Conservation (phyloP, 2,797 vertebrate genomes). For the Lacerta viridis region DNA sequence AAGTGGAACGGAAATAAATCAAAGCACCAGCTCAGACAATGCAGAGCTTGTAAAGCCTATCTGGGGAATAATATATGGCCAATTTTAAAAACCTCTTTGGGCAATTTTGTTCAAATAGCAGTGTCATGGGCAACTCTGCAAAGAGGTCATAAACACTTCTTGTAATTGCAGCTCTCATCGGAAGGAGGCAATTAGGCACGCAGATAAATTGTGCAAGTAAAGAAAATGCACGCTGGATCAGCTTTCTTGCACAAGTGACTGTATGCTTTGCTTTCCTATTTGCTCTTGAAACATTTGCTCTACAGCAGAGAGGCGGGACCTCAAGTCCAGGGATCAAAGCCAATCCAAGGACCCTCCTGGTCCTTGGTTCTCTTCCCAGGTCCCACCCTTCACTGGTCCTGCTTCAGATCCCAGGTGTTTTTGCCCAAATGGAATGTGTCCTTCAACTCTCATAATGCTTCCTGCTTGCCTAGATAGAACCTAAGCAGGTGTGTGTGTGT, state of each 20-base stretch:
- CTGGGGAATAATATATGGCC: slow-evolving; percentile 16
- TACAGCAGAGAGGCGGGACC: too few relatives aligned
- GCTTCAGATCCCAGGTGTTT: too few relatives aligned
- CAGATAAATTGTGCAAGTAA: background rate
- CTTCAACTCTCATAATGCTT: too few relatives aligned
- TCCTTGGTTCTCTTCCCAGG: too few relatives aligned
- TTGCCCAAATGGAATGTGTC: too few relatives aligned
- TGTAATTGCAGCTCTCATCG: slow-evolving; percentile 5
- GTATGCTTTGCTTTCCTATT: slow-evolving; percentile 7
- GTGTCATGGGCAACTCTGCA: background rate
- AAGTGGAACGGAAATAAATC: slow-evolving; percentile 32
- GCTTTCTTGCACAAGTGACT: slow-evolving; percentile 11
- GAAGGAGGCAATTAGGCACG: slow-evolving; percentile 11
- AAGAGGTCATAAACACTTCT: slow-evolving; percentile 25
- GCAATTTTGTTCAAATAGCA: slow-evolving; percentile 22
- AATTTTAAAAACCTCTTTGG: slow-evolving; percentile 12
- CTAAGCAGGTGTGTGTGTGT: too few relatives aligned
- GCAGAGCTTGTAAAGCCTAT: background rate
- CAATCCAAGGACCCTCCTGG: too few relatives aligned
- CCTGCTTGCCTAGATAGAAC: too few relatives aligned
- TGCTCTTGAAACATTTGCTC: background rate
- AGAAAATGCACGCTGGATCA: background rate
- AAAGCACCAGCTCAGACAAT: slow-evolving; percentile 1
- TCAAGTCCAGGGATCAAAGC: too few relatives aligned
- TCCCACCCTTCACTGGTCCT: too few relatives aligned